Base-by-base conservation (phyloP, 2,113 vertebrate species). In the Colaptes auratus region DNA sequence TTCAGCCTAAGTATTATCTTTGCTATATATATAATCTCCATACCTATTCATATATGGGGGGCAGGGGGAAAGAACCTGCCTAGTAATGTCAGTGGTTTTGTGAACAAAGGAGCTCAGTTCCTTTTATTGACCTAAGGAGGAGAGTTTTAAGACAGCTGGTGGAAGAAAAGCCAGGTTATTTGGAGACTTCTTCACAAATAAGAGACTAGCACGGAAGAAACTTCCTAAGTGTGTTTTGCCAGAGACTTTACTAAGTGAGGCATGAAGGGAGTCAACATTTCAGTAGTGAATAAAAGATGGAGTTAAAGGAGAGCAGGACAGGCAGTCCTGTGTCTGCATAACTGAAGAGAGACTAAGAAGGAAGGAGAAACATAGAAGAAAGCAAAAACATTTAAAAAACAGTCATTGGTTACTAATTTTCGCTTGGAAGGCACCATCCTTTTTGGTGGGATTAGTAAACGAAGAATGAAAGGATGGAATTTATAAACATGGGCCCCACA, bases 271-370 rank as follows among this genome's bases (percentile, higher is more conserved):
- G 15, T 46, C 27, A 73, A 7, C 15, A 42, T 89, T 89, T 80
- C 35, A 36, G 44, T 81, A 70, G 10, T 31, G 12, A 56, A 31
- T 66, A 27, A 60, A 63, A 82, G 20, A 12, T 82, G 44, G 39
- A 39, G 16, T 77, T 70, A 80, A 50, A 89, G 28, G n/a, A 53
- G 4, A 86, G n/a, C 16, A 44, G n/a, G 44, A 53, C 23, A 64
- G 44, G 18, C 24, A 61, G n/a, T 70, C 0, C 0, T 56, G 15
- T 50, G n/a, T 72, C n/a, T 90, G 46, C 46, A 8, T 71, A 42
- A 80, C n/a, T 55, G 46, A 87, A 58, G 60, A 52, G 53, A 56
- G 23, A 70, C 18, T 27, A 89, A 58, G 3, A 44, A 35, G 24
- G 46, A 90, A 75, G 12, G 28, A 74, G 73, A 92, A 33, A 11